phyloP scores from a whole-genome alignment of 2,888 invertebrate genomes.

The Portevinia maculata region DNA sequence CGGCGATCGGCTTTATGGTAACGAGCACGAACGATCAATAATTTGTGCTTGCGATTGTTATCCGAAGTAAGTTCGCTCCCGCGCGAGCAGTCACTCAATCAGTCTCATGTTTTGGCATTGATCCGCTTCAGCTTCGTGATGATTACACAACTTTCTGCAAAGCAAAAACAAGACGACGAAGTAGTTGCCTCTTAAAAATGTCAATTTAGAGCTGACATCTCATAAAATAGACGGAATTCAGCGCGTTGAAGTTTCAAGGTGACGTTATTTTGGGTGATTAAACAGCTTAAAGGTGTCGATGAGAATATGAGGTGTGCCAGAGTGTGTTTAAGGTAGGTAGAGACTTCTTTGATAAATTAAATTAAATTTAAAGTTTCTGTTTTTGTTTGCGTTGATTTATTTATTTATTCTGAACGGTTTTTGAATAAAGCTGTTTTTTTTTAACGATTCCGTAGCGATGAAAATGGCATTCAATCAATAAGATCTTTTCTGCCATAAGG shows the following conservation, averaged over 20 bases:
- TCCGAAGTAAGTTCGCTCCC: constrained; percentile 25
- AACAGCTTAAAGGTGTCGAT: constrained; percentile 5
- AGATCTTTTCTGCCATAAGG: too few relatives aligned
- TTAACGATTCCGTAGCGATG: too few relatives aligned
- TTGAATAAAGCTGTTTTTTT: too few relatives aligned
- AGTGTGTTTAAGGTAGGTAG: not conserved
- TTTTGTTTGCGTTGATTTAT: too few relatives aligned
- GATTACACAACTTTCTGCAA: constrained; percentile 57
- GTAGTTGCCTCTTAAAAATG: constrained; percentile 26
- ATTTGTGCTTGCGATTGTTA: constrained; percentile 55
- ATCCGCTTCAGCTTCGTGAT: not conserved
- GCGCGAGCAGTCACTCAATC: constrained; percentile 8
- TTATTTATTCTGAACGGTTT: too few relatives aligned
- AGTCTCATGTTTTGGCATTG: constrained; percentile 7
- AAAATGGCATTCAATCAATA: too few relatives aligned
- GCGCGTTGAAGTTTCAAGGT: constrained; percentile 40
- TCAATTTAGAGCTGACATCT: constrained; percentile 38
- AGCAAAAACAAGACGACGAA: not conserved
- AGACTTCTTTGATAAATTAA: not conserved
- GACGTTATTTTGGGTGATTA: constrained; percentile 20
- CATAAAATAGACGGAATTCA: constrained; percentile 36
- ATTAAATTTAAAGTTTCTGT: not conserved
- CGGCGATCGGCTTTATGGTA: constrained; percentile 71
- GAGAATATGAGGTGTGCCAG: not conserved
- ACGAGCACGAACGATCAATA: constrained; percentile 66